Evolutionary conservation across 2,797 vertebrate genomes (phyloP), one percentile per base, ranked within the genome.

Genomic region (Apogon hyalosoma): DNA sequence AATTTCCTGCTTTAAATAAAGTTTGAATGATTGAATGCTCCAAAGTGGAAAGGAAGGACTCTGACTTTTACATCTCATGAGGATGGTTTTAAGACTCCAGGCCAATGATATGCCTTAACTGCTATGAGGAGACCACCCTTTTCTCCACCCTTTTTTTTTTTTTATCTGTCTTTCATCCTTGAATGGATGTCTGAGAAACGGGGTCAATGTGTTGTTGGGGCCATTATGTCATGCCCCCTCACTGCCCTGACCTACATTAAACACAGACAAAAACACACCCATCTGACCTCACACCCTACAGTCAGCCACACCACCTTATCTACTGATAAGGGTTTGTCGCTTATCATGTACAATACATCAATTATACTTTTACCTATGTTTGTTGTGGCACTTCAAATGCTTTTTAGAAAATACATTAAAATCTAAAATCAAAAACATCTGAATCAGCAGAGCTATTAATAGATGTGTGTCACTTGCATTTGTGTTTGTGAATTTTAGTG

Each of bases 121-220:
- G 19, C 7, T 10, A 11, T 78, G 36, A 58, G 49, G 24, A 73
- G 61, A 42, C 77, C 79, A 80, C 38, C 38, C 9, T 10, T 13
- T 53, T 59, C 55, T 28, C 51, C 53, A n/a, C 45, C 57, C 11
- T 0, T 50, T 15, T 49, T 21, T 13, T 47, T 47, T n/a, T 31
- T 39, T 46, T 56, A 39, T 57, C 16, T n/a, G 11, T 47, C 18
- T 12, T 77, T 71, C 60, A 54, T 18, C 0, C 19, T 9, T 50
- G 15, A 48, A 57, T 33, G 33, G 33, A 55, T n/a, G 12, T 62
- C 12, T 38, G 14, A 7, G 15, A 65, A 90, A 84, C 1, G 73
- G 69, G 80, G 86, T 88, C 83, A 89, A 56, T 87, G 82, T 82
- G 87, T 76, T 73, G 45, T 63, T 52, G 39, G 59, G 49, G 48